Conservation (phyloP, 2,113 vertebrate genomes). For the Nesospiza acunhae region DNA sequence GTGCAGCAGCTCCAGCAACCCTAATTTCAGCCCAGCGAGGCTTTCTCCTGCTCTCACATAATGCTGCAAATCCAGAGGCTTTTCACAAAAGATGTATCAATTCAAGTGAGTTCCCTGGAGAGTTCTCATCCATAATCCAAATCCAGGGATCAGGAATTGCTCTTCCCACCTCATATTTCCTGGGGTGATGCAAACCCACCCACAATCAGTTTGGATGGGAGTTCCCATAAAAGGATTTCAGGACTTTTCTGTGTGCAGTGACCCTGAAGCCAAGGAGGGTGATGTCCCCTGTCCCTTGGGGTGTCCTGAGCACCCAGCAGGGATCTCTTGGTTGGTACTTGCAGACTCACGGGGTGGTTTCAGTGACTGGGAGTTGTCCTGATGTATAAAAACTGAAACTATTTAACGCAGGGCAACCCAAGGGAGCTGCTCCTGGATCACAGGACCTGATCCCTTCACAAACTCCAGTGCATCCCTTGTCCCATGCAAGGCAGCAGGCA, state of each 20-base stretch:
- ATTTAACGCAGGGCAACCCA: background rate
- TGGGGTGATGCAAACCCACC: background rate
- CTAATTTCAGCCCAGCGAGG: background rate
- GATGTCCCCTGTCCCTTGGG: fast-evolving
- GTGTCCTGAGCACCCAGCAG: background rate
- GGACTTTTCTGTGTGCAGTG: background rate
- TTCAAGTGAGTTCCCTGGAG: background rate
- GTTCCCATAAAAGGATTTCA: background rate
- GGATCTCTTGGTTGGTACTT: background rate
- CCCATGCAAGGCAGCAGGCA: background rate
- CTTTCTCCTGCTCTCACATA: background rate
- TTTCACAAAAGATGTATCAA: background rate
- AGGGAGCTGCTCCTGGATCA: background rate
- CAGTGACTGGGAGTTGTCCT: fast-evolving
- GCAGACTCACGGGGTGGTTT: background rate
- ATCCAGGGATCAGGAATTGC: background rate
- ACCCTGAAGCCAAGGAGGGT: background rate
- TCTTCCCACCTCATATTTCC: background rate
- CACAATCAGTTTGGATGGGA: fast-evolving
- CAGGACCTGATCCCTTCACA: background rate
- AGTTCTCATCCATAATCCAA: background rate
- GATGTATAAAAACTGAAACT: background rate
- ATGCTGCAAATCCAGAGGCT: background rate
- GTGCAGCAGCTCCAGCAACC: background rate
- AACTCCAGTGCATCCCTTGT: background rate